Percentiles rank a stretch among this genome's conserved stretches.
Evolutionary conservation across 92 coral and sea anemone species (phyloP).

Genomic region (Phymanthus crucifer): DNA sequence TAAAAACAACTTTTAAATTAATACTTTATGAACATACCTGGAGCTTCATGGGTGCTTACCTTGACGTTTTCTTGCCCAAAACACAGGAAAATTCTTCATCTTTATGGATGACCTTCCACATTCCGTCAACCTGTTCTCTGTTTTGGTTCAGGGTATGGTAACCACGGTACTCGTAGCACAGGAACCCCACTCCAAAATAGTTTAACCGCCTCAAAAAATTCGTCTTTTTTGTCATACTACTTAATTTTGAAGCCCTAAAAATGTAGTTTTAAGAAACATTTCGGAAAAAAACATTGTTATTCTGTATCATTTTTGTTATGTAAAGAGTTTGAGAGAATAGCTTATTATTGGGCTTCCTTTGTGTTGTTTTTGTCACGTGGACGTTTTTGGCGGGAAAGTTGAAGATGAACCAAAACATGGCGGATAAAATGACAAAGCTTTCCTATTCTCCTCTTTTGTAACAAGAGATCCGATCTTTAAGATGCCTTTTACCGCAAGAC

Average conservation of each 20-base stretch:
- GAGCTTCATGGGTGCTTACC: background rate
- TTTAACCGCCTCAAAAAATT: no score
- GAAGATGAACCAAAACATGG: background rate
- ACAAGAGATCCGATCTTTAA: background rate
- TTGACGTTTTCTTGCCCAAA: background rate
- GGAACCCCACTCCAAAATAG: background rate
- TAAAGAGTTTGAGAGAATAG: background rate
- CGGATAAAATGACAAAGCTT: background rate
- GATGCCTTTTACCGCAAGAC: background rate
- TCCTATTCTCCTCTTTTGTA: background rate
- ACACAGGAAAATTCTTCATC: background rate
- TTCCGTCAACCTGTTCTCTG: background rate
- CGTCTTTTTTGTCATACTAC: no score
- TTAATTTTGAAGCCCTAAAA: no score
- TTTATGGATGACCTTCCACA: no score
- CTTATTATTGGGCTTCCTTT: conserved; percentile 13
- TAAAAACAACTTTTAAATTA: no score
- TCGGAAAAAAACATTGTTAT: background rate
- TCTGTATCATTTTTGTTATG: background rate
- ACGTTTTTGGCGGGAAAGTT: conserved; percentile 38
- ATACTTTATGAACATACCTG: background rate
- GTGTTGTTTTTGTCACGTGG: conserved; percentile 29
- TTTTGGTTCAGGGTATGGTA: no score
- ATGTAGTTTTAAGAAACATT: background rate
- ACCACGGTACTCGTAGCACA: background rate